phyloP scores from a whole-genome alignment of 2,888 invertebrate genomes.

The Megalurothrips usitatus region DNA sequence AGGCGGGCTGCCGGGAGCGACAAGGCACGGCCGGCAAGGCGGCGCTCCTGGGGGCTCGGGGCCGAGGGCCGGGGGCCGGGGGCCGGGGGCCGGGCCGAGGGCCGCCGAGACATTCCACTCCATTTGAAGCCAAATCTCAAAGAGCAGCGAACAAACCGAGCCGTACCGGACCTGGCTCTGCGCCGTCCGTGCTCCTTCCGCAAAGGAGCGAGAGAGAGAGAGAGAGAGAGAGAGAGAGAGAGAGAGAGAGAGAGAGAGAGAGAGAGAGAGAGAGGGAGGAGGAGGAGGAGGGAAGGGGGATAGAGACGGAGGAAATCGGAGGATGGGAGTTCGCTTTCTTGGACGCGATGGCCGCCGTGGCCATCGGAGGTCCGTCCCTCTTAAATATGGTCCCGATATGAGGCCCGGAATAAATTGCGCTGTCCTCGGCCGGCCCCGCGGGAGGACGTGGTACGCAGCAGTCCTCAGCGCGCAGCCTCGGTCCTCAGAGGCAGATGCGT shows the following conservation, averaged over 20 bases:
- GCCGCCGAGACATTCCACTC: not conserved
- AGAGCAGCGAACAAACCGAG: not conserved
- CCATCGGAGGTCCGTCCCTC: too few relatives aligned
- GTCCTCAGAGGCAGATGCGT: too few relatives aligned
- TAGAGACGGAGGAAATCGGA: not conserved
- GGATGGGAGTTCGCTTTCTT: not conserved
- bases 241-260: constrained; percentile 18
- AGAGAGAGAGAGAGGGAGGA: not conserved
- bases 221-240: constrained; percentile 8
- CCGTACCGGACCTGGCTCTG: not conserved
- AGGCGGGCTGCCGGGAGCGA: too few relatives aligned
- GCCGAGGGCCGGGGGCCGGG: not conserved
- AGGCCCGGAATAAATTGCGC: too few relatives aligned
- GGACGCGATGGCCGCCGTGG: too few relatives aligned
- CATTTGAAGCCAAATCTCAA: not conserved
- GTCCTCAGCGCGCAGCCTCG: too few relatives aligned
- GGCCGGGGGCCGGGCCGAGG: not conserved
- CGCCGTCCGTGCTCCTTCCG: too few relatives aligned
- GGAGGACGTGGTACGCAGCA: too few relatives aligned
- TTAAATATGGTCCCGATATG: too few relatives aligned
- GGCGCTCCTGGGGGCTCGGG: too few relatives aligned
- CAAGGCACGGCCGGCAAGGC: not conserved
- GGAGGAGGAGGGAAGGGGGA: not conserved
- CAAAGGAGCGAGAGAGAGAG: not conserved
- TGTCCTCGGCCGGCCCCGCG: too few relatives aligned